Evolutionary conservation across 2,888 invertebrate species (phyloP), one percentile per base, ranked within the genome.

Genomic region (Aspidiotus destructor): DNA sequence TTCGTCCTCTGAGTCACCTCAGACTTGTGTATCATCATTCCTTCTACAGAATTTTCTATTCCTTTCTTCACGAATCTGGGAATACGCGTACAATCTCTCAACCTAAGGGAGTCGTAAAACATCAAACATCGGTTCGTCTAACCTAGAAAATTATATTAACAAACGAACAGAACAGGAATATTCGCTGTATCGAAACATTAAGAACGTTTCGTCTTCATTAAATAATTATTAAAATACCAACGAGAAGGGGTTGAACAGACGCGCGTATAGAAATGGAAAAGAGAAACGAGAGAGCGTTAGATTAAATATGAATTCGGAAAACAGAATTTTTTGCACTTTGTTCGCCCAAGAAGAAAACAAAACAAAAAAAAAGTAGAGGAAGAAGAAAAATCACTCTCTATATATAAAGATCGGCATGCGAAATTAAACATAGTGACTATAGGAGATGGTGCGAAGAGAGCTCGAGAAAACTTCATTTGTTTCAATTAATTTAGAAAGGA

Each of bases 401-500:
- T 13, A 40, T 13, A 40, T 1, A 17, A 40, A 28, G 40, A 58
- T 17, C 16, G 28, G 13, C 10, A 15, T n/a, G 28, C 28, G 40
- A 40, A n/a, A 54, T 54, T 16, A 8, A 54, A n/a, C 17, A 16
- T 8, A 8, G n/a, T 7, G 55, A 54, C 16, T 8, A 8, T 16
- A 28, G 28, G 58, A 28, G 28, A 17, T 13, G 58, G 6, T 16
- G 17, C 28, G 17, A 40, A 17, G 17, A 61, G 15, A 61, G 61
- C 40, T 13, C n/a, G 61, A n/a, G 53, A 61, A 69, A 69, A 69
- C 62, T 69, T 69, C 69, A 69, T 69, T 69, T 69, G 69, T 69
- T 69, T 69, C 69, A 69, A 69, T 69, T 69, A 69, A 69, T 69
- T 69, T 62, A 44, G 15, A 55, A 55, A 62, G 62, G 55, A 62